Evolutionary conservation across 2,113 vertebrate genomes (phyloP).

Genomic region (Condylura cristata): DNA sequence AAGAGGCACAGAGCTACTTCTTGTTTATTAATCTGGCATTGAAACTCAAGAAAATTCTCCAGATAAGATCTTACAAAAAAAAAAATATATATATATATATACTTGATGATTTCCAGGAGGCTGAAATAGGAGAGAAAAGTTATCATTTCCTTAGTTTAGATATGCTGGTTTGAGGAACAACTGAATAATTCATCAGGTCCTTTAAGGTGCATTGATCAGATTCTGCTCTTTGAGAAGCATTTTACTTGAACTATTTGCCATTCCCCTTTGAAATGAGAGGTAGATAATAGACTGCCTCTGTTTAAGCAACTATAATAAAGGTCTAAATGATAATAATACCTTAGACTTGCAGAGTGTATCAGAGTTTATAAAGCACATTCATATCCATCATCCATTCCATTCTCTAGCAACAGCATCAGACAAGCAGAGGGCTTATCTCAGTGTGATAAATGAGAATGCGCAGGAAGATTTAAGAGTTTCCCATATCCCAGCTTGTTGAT

Average conservation of each 20-base stretch:
- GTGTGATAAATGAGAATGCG: background rate
- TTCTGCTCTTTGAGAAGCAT: constrained; percentile 52
- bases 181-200: constrained; percentile 69
- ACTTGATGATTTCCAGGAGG: constrained; percentile 31
- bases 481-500: background rate
- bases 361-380: constrained; percentile 15
- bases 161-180: constrained; percentile 37
- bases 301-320: constrained; percentile 60
- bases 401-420: constrained; percentile 6
- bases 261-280: constrained; percentile 48
- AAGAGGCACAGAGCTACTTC: constrained; percentile 1
- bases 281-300: constrained; percentile 44
- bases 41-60: constrained; percentile 55
- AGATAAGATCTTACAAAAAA: background rate
- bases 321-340: constrained; percentile 54
- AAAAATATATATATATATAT: too few relatives aligned
- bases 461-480: constrained; percentile 22
- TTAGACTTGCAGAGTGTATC: background rate
- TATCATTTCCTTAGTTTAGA: constrained; percentile 49
- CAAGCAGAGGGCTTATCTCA: background rate
- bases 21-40: constrained; percentile 25
- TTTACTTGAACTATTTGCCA: constrained; percentile 72
- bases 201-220: constrained; percentile 60
- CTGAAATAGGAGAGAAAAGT: constrained; percentile 28
- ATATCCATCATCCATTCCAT: background rate